Conservation (phyloP, 2,888 invertebrate species). For the Bombylius major region DNA sequence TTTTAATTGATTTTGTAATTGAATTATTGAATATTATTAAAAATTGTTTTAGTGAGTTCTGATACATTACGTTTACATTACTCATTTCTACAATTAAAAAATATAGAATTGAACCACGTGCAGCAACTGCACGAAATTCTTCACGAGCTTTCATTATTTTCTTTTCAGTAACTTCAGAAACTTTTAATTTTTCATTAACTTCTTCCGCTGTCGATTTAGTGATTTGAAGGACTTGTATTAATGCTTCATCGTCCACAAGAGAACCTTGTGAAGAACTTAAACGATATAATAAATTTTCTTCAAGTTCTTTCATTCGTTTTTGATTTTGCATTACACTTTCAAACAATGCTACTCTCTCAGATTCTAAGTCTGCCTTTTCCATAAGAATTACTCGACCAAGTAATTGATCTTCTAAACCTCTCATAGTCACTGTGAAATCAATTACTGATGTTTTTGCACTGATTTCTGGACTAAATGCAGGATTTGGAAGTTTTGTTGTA, state of each 20-base stretch:
- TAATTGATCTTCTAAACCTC: constrained; percentile 89
- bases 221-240: constrained; percentile 78
- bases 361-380: constrained; percentile 92
- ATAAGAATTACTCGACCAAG: constrained; percentile 87
- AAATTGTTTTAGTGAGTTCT: constrained; percentile 90
- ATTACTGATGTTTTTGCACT: constrained; percentile 94
- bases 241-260: constrained; percentile 87
- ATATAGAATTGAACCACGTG: constrained; percentile 85
- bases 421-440: constrained; percentile 95
- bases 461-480: constrained; percentile 92
- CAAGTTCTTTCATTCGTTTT: constrained; percentile 88
- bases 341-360: constrained; percentile 82
- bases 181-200: constrained; percentile 84
- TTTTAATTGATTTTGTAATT: constrained; percentile 81
- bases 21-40: constrained; percentile 86
- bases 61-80: constrained; percentile 93
- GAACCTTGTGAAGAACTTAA: constrained; percentile 88
- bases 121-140: constrained; percentile 90
- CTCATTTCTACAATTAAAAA: constrained; percentile 97
- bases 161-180: constrained; percentile 85
- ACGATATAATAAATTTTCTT: constrained; percentile 81
- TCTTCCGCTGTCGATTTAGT: constrained; percentile 86
- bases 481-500: constrained; percentile 92
- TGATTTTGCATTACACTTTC: constrained; percentile 96
- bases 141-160: constrained; percentile 90